phyloP scores from a whole-genome alignment of 2,113 vertebrate genomes.

The Xiphorhynchus elegans region DNA sequence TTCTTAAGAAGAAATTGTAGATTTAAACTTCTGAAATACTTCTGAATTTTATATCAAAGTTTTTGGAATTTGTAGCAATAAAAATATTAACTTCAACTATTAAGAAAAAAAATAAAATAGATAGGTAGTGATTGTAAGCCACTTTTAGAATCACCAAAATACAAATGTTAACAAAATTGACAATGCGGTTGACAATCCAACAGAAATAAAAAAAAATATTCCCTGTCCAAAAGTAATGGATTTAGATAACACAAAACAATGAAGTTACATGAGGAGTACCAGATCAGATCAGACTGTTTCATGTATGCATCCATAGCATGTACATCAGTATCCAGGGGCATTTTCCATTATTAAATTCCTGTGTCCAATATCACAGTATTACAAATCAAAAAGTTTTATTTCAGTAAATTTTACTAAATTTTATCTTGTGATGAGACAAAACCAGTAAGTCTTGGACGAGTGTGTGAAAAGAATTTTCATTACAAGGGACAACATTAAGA shows the following conservation, averaged over 20 bases:
- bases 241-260: background rate
- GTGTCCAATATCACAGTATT: background rate
- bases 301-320: background rate
- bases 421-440: background rate
- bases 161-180: background rate
- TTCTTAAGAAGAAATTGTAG: background rate
- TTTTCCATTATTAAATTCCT: background rate
- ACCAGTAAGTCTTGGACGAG: background rate
- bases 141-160: background rate
- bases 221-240: background rate
- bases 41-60: background rate
- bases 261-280: background rate
- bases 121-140: background rate
- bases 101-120: background rate
- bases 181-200: background rate
- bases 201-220: background rate
- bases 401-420: background rate
- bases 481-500: background rate
- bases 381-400: background rate
- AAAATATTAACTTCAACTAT: background rate
- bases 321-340: rapidly evolving
- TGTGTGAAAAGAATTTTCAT: background rate
- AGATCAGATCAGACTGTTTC: background rate
- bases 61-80: background rate
- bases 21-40: background rate